Conservation (phyloP, 2,888 invertebrate genomes). For the Metallyticus violacea region DNA sequence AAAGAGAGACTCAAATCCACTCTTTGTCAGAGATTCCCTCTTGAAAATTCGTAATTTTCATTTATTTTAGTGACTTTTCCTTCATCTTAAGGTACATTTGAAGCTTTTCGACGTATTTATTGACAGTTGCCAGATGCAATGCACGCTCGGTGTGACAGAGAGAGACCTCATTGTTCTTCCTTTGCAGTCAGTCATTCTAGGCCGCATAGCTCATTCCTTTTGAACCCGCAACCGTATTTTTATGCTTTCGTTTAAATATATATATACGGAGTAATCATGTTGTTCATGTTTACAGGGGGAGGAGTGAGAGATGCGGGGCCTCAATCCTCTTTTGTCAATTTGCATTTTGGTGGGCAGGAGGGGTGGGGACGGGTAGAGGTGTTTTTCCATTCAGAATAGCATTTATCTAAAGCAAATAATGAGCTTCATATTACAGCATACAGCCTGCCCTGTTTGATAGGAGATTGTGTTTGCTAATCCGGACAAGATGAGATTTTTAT, state of each 20-base stretch:
- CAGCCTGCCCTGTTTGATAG: conserved; percentile 14
- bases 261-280: neutral
- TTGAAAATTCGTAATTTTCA: no score
- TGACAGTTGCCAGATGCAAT: no score
- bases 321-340: conserved; percentile 23
- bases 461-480: conserved; percentile 27
- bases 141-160: neutral
- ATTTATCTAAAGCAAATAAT: conserved; percentile 30
- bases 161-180: neutral
- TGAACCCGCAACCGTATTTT: neutral
- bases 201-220: neutral
- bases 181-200: neutral
- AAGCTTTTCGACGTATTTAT: no score
- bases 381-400: conserved; percentile 22
- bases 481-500: conserved; percentile 31
- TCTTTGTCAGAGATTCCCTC: no score
- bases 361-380: conserved; percentile 16
- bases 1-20: no score
- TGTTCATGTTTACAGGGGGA: conserved; percentile 1
- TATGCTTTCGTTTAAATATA: neutral
- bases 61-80: no score
- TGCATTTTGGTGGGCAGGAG: conserved; percentile 17
- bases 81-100: no score
- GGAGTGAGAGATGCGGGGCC: neutral
- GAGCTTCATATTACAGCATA: conserved; percentile 18